phyloP scores from a whole-genome alignment of 37 sponge, comb jelly and placozoan species.

The Lycopodina hypogea region DNA sequence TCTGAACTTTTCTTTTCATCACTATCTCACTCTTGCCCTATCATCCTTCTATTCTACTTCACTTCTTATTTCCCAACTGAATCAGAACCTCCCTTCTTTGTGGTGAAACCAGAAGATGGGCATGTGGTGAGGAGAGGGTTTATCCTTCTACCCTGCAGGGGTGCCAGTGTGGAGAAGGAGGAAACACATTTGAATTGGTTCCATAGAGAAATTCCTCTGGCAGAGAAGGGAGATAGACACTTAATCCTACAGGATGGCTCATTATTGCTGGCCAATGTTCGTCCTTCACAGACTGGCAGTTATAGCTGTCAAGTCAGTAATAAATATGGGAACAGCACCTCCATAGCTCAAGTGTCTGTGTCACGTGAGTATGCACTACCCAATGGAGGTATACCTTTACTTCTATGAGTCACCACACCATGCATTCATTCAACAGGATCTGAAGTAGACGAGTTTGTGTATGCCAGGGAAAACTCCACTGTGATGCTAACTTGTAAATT shows the following conservation, averaged over 20 bases:
- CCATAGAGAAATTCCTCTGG: neutral
- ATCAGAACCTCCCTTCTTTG: constrained; percentile 31
- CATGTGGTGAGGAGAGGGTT: neutral
- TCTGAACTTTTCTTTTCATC: too few species aligned
- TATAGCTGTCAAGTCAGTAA: constrained; percentile 38
- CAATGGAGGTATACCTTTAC: too few species aligned
- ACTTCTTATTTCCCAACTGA: neutral
- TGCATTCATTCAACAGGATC: neutral
- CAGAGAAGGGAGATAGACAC: too few species aligned
- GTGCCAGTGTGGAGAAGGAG: neutral
- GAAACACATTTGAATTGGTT: neutral
- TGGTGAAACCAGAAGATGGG: neutral
- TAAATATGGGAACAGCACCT: neutral
- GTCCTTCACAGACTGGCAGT: neutral
- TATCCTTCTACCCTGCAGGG: constrained; percentile 7
- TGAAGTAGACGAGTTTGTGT: neutral
- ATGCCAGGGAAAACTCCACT: constrained; percentile 6
- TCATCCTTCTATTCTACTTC: neutral
- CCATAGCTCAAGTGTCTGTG: constrained; percentile 18
- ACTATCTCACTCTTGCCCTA: neutral
- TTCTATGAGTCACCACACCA: neutral
- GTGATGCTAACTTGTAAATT: neutral
- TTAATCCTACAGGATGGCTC: neutral
- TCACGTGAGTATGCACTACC: neutral
- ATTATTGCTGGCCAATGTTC: neutral